Evolutionary conservation across 2,113 vertebrate genomes (phyloP), one percentile per base, ranked within the genome.

Genomic region (Lamprologus tigripictilis): DNA sequence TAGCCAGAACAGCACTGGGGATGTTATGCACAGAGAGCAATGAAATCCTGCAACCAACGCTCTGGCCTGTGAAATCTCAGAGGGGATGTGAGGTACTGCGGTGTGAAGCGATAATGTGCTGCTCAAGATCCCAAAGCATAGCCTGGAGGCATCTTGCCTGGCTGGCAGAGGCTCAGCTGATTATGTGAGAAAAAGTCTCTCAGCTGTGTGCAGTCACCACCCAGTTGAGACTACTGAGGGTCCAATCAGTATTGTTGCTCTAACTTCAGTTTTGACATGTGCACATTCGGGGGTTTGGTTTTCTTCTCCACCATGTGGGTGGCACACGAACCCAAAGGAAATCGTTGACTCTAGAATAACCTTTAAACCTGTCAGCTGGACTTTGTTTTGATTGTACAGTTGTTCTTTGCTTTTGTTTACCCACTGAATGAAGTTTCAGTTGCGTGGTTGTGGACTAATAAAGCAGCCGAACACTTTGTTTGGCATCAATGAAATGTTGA

Each of bases 1-100:
- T 96, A 96, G 95, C 95, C 86, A 82, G 55, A 86, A 92, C 92
- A 84, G 90, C 83, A 86, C 84, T 61, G 92, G 95, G 51, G 92
- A 93, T 93, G 86, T 92, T 68, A 89, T 80, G 81, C 93, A 92
- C 68, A 86, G 92, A 42, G 3, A 92, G 90, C 86, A 79, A 81
- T 71, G 79, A 80, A 71, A 91, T 81, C 86, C 68, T 16, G 84
- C 81, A 35, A 71, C 33, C 73, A 61, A 71, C 35, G 28, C 76
- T 58, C 51, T 23, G 73, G 83, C 40, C 68, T 78, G 76, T 76
- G 37, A 81, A 57, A 73, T 81, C 86, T 81, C 47, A 5, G 84
- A 61, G 66, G 86, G 71, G 13, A 86, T 71, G 35, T 19, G 84
- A 78, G 17, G 73, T 78, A n/a, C 89, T 79, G 83, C 21, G 31